Conservation (phyloP, 2,113 vertebrate genomes). For the Phainopepla nitens region DNA sequence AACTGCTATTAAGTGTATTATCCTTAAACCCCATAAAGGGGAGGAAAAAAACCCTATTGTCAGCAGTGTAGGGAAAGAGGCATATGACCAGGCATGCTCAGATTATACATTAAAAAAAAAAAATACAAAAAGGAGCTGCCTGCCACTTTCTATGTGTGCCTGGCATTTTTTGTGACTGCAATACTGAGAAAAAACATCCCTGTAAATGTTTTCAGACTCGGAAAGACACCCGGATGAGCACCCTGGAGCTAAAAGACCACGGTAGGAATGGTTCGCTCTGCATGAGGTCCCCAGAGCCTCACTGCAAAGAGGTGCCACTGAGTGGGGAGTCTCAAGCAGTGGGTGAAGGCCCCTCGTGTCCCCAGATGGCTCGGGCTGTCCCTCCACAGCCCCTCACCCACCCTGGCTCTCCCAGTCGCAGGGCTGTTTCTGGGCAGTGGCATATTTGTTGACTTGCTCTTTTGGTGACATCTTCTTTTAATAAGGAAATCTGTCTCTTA, state of each 20-base stretch:
- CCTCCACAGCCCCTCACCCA: neutral
- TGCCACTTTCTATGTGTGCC: neutral
- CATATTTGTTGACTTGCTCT: conserved; percentile 75
- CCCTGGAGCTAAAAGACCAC: neutral
- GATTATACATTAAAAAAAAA: neutral
- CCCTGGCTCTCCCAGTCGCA: neutral
- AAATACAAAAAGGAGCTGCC: neutral
- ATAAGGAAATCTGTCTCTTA: conserved; percentile 76
- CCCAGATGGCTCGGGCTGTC: neutral
- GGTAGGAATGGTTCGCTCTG: neutral
- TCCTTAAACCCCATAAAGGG: conserved; percentile 66
- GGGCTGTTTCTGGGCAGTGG: conserved; percentile 61
- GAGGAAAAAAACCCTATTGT: conserved; percentile 47
- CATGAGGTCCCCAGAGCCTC: neutral
- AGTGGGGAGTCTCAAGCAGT: neutral
- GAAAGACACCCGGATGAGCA: neutral
- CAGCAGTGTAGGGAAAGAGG: conserved; percentile 53
- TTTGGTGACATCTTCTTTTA: conserved; percentile 77
- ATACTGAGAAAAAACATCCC: neutral
- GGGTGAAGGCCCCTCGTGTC: neutral
- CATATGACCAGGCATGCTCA: neutral
- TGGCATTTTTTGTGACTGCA: neutral
- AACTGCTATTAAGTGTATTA: conserved; percentile 65
- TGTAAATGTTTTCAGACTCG: neutral
- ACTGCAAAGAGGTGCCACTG: fast-evolving